Conservation (phyloP, 1,140 invertebrate species). For the Drosophila pachea region DNA sequence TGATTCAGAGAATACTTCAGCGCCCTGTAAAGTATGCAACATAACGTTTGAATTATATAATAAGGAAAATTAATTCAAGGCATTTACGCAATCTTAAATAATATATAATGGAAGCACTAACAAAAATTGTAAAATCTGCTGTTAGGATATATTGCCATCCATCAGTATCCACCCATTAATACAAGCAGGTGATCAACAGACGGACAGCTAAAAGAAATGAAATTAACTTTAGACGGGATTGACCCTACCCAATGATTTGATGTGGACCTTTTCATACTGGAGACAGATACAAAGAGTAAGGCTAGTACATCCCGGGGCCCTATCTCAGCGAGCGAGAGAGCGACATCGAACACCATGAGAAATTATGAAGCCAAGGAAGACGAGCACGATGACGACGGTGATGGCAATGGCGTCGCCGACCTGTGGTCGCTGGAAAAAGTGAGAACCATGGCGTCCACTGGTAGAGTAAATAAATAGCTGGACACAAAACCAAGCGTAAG, state of each 20-base stretch:
- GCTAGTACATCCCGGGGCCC: background rate
- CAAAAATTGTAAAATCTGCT: slow-evolving; percentile 18
- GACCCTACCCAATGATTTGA: no score
- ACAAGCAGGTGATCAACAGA: no score
- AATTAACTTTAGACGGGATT: slow-evolving; percentile 46
- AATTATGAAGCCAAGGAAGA: slow-evolving; percentile 67
- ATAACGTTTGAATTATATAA: background rate
- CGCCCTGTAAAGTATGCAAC: background rate
- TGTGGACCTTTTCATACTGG: slow-evolving; percentile 59
- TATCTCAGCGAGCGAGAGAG: slow-evolving; percentile 18
- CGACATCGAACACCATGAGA: slow-evolving; percentile 27
- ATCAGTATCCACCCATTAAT: no score
- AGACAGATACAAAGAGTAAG: slow-evolving; percentile 32
- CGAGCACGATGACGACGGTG: slow-evolving; percentile 19
- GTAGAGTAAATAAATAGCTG: slow-evolving; percentile 70
- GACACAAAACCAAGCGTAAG: slow-evolving; percentile 62
- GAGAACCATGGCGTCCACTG: slow-evolving; percentile 65
- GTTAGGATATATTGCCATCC: no score
- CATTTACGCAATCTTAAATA: no score
- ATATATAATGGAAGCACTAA: slow-evolving; percentile 75
- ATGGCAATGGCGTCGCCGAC: slow-evolving; percentile 53
- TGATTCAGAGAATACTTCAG: background rate
- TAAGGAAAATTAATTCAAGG: background rate
- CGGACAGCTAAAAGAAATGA: slow-evolving; percentile 10
- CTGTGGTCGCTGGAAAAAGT: slow-evolving; percentile 52